Base-by-base conservation (phyloP, 2,113 vertebrate species). In the Macquaria australasica region DNA sequence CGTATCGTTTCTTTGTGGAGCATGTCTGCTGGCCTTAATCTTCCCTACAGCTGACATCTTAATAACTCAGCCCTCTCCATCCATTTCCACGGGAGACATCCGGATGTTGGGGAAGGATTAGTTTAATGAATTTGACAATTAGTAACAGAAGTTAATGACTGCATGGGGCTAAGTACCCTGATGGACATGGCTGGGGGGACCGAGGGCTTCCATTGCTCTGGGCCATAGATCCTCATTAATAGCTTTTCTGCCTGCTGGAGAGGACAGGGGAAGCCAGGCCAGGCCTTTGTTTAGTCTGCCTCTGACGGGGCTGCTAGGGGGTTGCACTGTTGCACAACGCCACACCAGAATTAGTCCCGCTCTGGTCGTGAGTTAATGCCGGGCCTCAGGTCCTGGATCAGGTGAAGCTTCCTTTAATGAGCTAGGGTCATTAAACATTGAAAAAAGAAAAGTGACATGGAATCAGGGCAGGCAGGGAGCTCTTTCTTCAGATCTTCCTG, bases 81-180 rank as follows among this genome's bases (percentile, higher is more conserved):
- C 94, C 89, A 92, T 96, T 96, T 95, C 92, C 94, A 95, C 81
- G 43, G 86, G 93, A 93, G 94, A 95, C 93, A 85, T 93, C 91
- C 88, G 87, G 93, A 92, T 92, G 89, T 89, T 86, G 88, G 93
- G 89, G 90, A 92, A 89, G 94, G 90, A 89, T 92, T 93, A 91
- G 91, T 95, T 96, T 95, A 96, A 96, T 96, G 95, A 95, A 96
- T 96, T 95, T 94, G 95, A 96, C 95, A 96, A 96, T 96, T 96
- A 96, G 96, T 92, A 94, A 94, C 89, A 95, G 94, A 94, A 94
- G 94, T 95, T 95, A 96, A 96, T 95, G 96, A 95, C 95, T 95
- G 94, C 93, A 93, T 93, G 94, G 93, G 94, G 94, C 94, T 94
- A 95, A 95, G 94, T 94, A 94, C 91, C 89, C 90, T 95, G 94